These are phyloP conservation scores for Phalangium opilio DNA, from an alignment of 2,888 invertebrate species.

Conservation along the genomic window DNA sequence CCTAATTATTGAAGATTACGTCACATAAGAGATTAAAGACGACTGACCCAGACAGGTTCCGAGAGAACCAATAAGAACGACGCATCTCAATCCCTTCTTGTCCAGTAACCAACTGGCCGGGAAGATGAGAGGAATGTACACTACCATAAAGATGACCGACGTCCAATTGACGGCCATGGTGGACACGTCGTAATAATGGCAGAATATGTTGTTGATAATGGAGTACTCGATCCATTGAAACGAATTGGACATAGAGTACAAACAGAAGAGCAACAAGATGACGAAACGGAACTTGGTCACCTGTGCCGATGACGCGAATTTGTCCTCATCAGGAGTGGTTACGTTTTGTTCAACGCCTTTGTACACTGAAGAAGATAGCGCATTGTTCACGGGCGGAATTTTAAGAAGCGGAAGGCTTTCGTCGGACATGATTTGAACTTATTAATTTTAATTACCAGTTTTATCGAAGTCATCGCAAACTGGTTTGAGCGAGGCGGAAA, in stretches of 20 bases:
- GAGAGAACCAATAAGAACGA: slow-evolving; percentile 29
- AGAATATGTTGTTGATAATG: slow-evolving; percentile 72
- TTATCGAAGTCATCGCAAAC: no score
- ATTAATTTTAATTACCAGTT: no score
- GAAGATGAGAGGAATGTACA: slow-evolving; percentile 92
- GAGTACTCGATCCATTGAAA: slow-evolving; percentile 97
- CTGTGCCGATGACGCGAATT: no score
- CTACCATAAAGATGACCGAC: slow-evolving; percentile 93
- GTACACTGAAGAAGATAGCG: slow-evolving; percentile 1
- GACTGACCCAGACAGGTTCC: slow-evolving; percentile 33
- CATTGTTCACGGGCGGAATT: slow-evolving; percentile 31
- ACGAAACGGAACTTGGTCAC: slow-evolving; percentile 47
- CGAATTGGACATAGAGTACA: slow-evolving; percentile 78
- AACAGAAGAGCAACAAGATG: slow-evolving; percentile 66
- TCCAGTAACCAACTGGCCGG: slow-evolving; percentile 93
- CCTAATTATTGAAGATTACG: no score
- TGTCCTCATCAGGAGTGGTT: no score
- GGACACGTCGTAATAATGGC: slow-evolving; percentile 34
- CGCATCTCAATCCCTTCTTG: slow-evolving; percentile 47
- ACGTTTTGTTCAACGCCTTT: no score
- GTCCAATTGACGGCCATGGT: slow-evolving; percentile 73
- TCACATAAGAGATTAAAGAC: no score
- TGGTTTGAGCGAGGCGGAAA: no score
- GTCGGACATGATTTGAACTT: no score
- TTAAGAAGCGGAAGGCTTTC: slow-evolving; percentile 22